Base-by-base conservation (phyloP, 2,888 invertebrate genomes). In the Aspidiotus destructor region DNA sequence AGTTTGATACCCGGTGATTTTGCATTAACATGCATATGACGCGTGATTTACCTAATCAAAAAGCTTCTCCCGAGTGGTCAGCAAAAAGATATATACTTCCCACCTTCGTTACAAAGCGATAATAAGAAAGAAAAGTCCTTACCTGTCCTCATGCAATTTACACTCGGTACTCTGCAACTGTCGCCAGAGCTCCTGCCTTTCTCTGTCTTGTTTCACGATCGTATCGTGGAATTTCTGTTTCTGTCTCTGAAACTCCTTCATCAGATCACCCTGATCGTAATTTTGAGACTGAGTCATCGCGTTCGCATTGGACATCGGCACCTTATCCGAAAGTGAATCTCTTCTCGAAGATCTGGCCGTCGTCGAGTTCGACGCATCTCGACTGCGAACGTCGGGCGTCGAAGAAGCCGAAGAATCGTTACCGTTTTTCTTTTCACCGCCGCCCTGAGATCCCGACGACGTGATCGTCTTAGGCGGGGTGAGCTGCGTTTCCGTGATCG, bases 171-270 rank as follows among this genome's bases (percentile, higher is more conserved):
- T 69, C 42, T 67, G 71, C 52, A 71, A 44, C 55, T 71, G 71
- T 44, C 70, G 64, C 13, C 70, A 63, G 16, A 71, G 42, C 41
- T 71, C 71, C 9, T 70, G 69, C 28, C 70, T 61, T 52, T 71
- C 71, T 67, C 60, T 53, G 42, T 70, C 70, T 57, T 72, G 69
- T 17, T 70, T 75, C 73, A 73, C 76, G 76, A 11, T 75, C 71
- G 71, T 16, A 73, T 74, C 72, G 74, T 73, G 72, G 44, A 73
- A 71, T 71, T 84, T 83, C 76, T 86, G 86, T 75, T 87, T 88
- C 74, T 87, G 86, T 73, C 86, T 84, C 77, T 90, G 89, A 76
- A 87, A 91, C 76, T 90, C 89, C 75, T 87, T 88, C 74, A 88
- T 82, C 70, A 90, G 78, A 75, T 90, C 89, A 61, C 88, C 83